phyloP scores from a whole-genome alignment of 2,797 vertebrate species.

The Trachurus trachurus region DNA sequence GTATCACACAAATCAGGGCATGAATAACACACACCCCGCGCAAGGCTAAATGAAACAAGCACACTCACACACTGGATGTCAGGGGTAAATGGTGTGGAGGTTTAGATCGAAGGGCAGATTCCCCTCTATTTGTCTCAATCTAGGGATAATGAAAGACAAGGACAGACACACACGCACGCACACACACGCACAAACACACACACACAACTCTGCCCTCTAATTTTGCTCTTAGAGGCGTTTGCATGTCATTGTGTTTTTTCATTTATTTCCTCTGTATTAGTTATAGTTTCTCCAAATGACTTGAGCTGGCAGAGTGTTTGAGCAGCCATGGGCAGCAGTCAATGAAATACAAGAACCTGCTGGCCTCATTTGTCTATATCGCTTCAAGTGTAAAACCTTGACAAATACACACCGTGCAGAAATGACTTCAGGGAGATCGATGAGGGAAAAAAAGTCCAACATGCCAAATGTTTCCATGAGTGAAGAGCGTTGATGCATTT shows the following conservation, averaged over 20 bases:
- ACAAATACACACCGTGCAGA: slow-evolving; percentile 28
- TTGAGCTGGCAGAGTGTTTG: slow-evolving; percentile 44
- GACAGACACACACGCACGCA: slow-evolving; percentile 36
- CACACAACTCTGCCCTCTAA: slow-evolving; percentile 32
- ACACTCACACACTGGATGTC: slow-evolving; percentile 31
- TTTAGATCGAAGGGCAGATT: slow-evolving; percentile 69
- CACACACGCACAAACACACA: neutral
- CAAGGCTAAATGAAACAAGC: slow-evolving; percentile 31
- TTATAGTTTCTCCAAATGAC: slow-evolving; percentile 62
- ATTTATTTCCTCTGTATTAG: slow-evolving; percentile 63
- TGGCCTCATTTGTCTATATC: slow-evolving; percentile 57
- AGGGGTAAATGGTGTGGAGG: slow-evolving; percentile 67
- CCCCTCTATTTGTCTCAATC: slow-evolving; percentile 80
- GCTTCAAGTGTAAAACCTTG: slow-evolving; percentile 50
- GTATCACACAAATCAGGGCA: slow-evolving; percentile 40
- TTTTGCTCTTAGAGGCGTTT: slow-evolving; percentile 48
- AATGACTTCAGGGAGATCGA: slow-evolving; percentile 36
- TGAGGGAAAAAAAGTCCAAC: slow-evolving; percentile 21
- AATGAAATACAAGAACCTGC: slow-evolving; percentile 44
- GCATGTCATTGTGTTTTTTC: slow-evolving; percentile 63
- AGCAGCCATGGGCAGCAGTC: slow-evolving; percentile 49
- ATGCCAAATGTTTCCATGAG: slow-evolving; percentile 35
- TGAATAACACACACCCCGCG: slow-evolving; percentile 4
- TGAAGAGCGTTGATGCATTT: slow-evolving; percentile 23
- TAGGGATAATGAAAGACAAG: slow-evolving; percentile 71